phyloP scores from a whole-genome alignment of 1,140 invertebrate species.

The Potamilus streckersoni region DNA sequence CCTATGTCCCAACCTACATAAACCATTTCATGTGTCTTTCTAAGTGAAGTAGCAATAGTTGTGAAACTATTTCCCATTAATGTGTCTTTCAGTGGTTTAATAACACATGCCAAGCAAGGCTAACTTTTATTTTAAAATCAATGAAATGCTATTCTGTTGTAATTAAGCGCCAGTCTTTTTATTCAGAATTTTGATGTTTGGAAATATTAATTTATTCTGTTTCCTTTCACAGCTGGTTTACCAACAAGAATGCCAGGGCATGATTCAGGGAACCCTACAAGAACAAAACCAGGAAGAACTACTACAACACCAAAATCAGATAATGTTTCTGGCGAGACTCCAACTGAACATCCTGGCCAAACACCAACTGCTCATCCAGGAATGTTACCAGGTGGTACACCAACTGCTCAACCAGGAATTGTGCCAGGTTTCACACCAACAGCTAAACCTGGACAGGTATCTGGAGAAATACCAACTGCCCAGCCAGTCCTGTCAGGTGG shows the following conservation, averaged over 20 bases:
- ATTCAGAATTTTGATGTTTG: conserved; percentile 5
- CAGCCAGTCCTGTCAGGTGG: too few species aligned
- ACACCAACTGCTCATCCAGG: conserved; percentile 13
- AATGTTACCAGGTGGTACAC: background rate
- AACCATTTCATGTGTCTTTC: background rate
- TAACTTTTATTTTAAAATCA: background rate
- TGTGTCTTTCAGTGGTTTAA: background rate
- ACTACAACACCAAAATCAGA: conserved; percentile 7
- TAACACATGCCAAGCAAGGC: conserved; percentile 12
- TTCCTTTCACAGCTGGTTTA: background rate
- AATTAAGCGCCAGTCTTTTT: conserved; percentile 9
- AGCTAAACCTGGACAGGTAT: too few species aligned
- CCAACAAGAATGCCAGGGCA: conserved; percentile 6
- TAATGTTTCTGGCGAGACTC: background rate
- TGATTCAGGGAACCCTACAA: conserved; percentile 13
- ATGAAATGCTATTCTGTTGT: conserved; percentile 1
- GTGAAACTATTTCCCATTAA: too few species aligned
- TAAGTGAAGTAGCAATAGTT: background rate
- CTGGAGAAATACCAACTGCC: too few species aligned
- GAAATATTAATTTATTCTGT: conserved; percentile 1
- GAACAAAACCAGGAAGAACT: conserved; percentile 5
- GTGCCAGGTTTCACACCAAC: too few species aligned
- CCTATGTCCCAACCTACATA: too few species aligned
- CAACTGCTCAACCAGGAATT: too few species aligned
- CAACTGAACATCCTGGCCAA: conserved; percentile 8